Evolutionary conservation across 2,113 vertebrate genomes (phyloP), one percentile per base, ranked within the genome.

Genomic region (Psammodynastes pulverulentus): DNA sequence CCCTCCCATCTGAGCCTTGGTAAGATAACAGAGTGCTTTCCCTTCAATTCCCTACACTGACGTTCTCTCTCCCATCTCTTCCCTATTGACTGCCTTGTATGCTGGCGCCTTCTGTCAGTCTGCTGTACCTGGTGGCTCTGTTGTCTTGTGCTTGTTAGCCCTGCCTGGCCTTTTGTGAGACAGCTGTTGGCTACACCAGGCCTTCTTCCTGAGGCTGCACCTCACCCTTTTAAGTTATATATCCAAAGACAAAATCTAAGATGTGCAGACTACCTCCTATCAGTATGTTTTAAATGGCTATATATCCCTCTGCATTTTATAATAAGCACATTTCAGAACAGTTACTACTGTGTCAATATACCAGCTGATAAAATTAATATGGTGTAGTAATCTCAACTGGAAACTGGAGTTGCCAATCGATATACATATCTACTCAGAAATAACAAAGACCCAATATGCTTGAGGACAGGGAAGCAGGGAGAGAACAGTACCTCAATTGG

Each of bases 401-500:
- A 89, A 89, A 45, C 10, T 34, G 21, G 79, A n/a, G 48, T 90
- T 72, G 46, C 49, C 62, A 67, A 9, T 67, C 1, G 29, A 17
- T 49, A 5, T 67, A 23, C 9, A 10, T 26, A 9, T 67, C 26
- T 89, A n/a, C 26, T 48, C 56, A 34, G 15, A 67, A 67, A 67
- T 51, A 21, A n/a, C 4, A 51, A 9, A 34, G 58, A 15, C 13
- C 12, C 48, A 79, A 52, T 12, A 26, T 12, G 58, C 58, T 49
- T 49, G 48, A 17, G 46, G 46, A 34, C 88, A 48, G 13, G 43
- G 39, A 88, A 56, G 87, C 53, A 26, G 9, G 19, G 34, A 88
- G 9, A 45, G 48, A 10, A 5, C 23, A 94, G 97, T 97, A 99
- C 99, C 99, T 99, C 99, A 95, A 99, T 97, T 43, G 99, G 98